Conservation (phyloP, 2,113 vertebrate species). For the Hepsetus odoe region DNA sequence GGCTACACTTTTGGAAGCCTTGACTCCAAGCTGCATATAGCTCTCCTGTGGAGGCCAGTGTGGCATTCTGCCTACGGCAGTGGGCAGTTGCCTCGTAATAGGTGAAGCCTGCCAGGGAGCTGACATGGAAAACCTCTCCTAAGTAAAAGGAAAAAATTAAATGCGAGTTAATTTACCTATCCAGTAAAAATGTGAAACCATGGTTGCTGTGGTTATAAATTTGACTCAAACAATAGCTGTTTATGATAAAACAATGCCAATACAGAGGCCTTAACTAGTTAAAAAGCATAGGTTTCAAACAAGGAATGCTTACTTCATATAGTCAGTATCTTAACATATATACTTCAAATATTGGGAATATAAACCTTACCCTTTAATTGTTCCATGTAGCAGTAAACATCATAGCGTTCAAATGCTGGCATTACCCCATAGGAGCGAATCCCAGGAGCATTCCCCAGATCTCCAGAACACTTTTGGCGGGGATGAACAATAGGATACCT, state of each 20-base stretch:
- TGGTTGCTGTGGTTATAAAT: too few species aligned
- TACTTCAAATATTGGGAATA: not conserved
- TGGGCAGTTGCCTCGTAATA: conserved; percentile 83
- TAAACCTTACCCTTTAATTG: conserved; percentile 76
- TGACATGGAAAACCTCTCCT: conserved; percentile 92
- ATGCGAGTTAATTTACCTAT: not conserved
- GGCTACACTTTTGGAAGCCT: conserved; percentile 87
- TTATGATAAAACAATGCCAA: too few species aligned
- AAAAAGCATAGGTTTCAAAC: too few species aligned
- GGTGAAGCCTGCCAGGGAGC: conserved; percentile 83
- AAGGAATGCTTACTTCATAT: too few species aligned
- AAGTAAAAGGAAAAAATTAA: conserved; percentile 17
- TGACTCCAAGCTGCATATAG: conserved; percentile 88
- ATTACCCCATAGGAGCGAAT: conserved; percentile 86
- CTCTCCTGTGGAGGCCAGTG: conserved; percentile 85
- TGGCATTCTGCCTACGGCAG: conserved; percentile 85
- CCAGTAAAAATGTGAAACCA: too few species aligned
- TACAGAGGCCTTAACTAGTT: too few species aligned
- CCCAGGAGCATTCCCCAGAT: conserved; percentile 80
- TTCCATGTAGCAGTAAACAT: conserved; percentile 93
- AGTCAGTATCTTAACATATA: not conserved
- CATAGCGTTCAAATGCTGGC: conserved; percentile 81
- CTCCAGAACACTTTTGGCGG: conserved; percentile 84
- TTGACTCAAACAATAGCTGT: too few species aligned
- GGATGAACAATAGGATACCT: conserved; percentile 93